Conservation (phyloP, 2,797 vertebrate genomes). For the Leptodactylus fallax region DNA sequence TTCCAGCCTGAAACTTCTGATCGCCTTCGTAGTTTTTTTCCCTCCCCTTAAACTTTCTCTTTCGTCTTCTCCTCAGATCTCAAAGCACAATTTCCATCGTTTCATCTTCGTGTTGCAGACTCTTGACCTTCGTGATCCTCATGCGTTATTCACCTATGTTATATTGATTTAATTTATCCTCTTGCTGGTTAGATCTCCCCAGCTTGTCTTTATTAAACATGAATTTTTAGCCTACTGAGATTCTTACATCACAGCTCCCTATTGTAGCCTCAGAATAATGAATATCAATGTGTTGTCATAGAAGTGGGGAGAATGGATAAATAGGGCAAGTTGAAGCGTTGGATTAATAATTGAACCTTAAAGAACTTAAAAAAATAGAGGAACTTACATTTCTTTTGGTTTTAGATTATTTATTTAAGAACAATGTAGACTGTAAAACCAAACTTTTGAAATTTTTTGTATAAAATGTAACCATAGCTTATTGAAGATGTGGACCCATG, state of each 20-base stretch:
- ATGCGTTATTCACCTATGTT: conserved; percentile 54
- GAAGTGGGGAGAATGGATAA: conserved; percentile 22
- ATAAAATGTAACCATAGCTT: too few relatives aligned
- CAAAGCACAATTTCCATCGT: conserved; percentile 34
- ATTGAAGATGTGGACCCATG: too few relatives aligned
- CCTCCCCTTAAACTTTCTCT: conserved; percentile 25
- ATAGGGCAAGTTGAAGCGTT: not conserved
- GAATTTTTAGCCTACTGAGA: conserved; percentile 42
- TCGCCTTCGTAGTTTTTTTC: conserved; percentile 43
- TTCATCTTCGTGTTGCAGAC: conserved; percentile 43
- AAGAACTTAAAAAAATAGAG: not conserved
- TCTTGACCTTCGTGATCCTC: conserved; percentile 51
- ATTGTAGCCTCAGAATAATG: conserved; percentile 44
- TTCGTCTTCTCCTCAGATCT: conserved; percentile 29
- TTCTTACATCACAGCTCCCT: conserved; percentile 35
- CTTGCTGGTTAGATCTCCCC: conserved; percentile 37
- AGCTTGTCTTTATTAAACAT: conserved; percentile 54
- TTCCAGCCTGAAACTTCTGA: conserved; percentile 63
- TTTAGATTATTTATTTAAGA: not conserved
- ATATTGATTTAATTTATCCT: conserved; percentile 52
- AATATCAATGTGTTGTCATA: conserved; percentile 44
- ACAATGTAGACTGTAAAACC: too few relatives aligned
- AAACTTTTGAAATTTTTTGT: too few relatives aligned
- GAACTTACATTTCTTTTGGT: not conserved
- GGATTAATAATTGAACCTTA: not conserved